Evolutionary conservation across 2,888 invertebrate genomes (phyloP).

Genomic region (Nomada flava): DNA sequence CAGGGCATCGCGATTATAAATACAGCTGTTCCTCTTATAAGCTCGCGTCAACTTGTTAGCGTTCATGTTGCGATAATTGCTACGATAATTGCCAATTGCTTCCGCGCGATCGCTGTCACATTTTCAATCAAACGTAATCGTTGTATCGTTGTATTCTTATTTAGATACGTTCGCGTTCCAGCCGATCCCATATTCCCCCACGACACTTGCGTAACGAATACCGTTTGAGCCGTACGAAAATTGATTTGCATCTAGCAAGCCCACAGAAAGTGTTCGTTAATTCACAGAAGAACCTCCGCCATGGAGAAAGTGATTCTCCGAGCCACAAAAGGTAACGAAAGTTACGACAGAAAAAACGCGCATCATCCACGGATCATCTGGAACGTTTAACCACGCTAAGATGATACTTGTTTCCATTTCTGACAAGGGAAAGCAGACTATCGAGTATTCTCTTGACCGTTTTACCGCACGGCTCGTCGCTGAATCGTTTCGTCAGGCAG

Average conservation of each 20-base stretch:
- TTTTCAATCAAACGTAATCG: conserved; percentile 10
- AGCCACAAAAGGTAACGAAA: conserved; percentile 5
- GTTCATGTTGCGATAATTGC: conserved; percentile 3
- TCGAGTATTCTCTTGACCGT: background rate
- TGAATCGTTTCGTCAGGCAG: conserved; percentile 33
- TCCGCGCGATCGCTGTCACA: conserved; percentile 2
- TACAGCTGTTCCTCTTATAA: background rate
- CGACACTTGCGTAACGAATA: conserved; percentile 9
- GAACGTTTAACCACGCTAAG: background rate
- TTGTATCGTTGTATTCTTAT: background rate
- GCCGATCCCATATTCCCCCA: no score
- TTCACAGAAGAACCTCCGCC: background rate
- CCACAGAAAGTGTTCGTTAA: background rate
- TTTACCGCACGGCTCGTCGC: background rate
- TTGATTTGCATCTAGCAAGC: background rate
- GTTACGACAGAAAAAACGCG: background rate
- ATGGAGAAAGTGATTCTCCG: conserved; percentile 7
- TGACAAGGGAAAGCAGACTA: conserved; percentile 1
- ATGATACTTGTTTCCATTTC: background rate
- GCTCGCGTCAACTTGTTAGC: background rate
- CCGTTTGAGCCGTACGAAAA: background rate
- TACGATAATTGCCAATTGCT: background rate
- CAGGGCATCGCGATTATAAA: background rate
- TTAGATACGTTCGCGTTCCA: no score
- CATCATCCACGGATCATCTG: conserved; percentile 2